Base-by-base conservation (phyloP, 2,888 invertebrate genomes). In the Physocephala rufipes region DNA sequence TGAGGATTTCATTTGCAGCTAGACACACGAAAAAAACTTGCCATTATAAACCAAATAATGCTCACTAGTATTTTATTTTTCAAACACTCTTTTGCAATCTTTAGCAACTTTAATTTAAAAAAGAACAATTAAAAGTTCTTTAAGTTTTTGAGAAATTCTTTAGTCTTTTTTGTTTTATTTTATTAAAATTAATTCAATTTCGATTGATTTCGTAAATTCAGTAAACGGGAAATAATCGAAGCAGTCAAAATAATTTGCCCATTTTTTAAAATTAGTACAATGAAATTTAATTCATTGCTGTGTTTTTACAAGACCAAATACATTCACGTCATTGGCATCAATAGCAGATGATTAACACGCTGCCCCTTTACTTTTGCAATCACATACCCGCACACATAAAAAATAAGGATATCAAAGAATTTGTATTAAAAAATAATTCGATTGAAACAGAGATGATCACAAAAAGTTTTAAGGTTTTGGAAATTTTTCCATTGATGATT, bases 401-500 rank as follows among this genome's bases (percentile, higher is more conserved):
- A 36, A 36, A 36, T 7, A 36, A 36, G 36, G 36, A 36, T 36
- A 4, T 36, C 43, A 62, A 28, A 43, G 43, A 45, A 74, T 72
- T 71, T 51, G 63, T 71, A 71, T 71, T 45, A 51, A 59, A 58
- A 59, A 71, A 59, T 36, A 36, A 36, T 69, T 62, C 53, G 63
- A 36, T 53, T 51, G 13, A 63, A 49, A 69, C 30, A 51, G 51
- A 63, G 30, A 55, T 43, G 36, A 51, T 3, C 53, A 53, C 53
- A 43, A 19, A 47, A 63, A 63, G 24, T 26, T 24, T 43, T 30
- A 53, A 66, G 28, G 4, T 36, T 78, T 78, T 79, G 77, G 79
- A 79, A 80, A 80, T 79, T 79, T 80, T 80, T 80, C 80, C 79
- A 80, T 80, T 80, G 79, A 80, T 79, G 76, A 78, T 73, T 65